These are phyloP conservation scores for Embidobia sp. DNA, from an alignment of 2,888 invertebrate genomes.

Conservation along the genomic window DNA sequence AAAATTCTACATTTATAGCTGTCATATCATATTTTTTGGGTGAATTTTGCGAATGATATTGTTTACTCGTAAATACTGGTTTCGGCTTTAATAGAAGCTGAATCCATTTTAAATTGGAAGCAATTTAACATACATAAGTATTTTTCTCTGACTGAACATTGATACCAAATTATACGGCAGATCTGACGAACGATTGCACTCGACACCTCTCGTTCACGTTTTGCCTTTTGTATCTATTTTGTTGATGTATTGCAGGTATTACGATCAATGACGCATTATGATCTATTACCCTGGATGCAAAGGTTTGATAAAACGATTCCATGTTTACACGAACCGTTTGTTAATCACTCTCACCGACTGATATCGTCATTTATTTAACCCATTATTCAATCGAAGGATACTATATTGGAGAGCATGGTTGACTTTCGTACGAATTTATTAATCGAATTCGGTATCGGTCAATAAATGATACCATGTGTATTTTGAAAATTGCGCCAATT, in stretches of 20 bases:
- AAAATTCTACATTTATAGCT: conserved; percentile 7
- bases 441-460: conserved; percentile 11
- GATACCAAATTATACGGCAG: conserved; percentile 17
- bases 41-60: background rate
- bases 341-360: conserved; percentile 65
- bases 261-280: conserved; percentile 56
- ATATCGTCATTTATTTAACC: conserved; percentile 67
- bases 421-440: conserved; percentile 47
- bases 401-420: conserved; percentile 40
- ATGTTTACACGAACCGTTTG: conserved; percentile 64
- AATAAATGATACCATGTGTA: conserved; percentile 3
- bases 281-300: conserved; percentile 56
- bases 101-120: conserved; percentile 8
- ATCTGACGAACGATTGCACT: conserved; percentile 32
- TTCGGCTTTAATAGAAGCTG: background rate
- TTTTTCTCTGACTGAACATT: conserved; percentile 5
- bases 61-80: background rate
- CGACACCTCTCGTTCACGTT: conserved; percentile 21
- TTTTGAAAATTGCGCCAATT: conserved; percentile 31
- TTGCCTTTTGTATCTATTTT: conserved; percentile 42
- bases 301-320: conserved; percentile 64
- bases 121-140: conserved; percentile 17
- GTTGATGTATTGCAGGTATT: conserved; percentile 41
- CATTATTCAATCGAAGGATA: conserved; percentile 68
- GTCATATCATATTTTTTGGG: background rate